Conservation (phyloP, 2,888 invertebrate species). For the Trachelus tabidus region DNA sequence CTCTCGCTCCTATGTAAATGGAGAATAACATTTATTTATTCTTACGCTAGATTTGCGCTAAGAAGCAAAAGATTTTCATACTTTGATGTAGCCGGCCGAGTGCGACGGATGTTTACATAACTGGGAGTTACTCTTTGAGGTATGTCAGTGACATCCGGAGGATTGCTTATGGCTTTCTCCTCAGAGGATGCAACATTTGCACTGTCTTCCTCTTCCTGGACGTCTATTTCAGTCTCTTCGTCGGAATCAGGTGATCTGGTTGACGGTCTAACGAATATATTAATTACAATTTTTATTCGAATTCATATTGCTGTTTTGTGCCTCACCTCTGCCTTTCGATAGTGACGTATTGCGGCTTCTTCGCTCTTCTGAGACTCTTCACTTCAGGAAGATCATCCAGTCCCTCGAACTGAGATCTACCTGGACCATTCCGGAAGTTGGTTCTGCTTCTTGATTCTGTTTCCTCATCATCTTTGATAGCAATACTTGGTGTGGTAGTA, state of each 20-base stretch:
- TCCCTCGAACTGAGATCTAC: conserved; percentile 69
- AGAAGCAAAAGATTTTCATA: not conserved
- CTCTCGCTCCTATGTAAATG: conserved; percentile 40
- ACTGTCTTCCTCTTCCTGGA: conserved; percentile 59
- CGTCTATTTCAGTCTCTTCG: conserved; percentile 48
- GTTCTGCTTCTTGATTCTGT: conserved; percentile 30
- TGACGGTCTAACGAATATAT: conserved; percentile 32
- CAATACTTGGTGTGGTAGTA: conserved; percentile 54
- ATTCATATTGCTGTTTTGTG: not conserved
- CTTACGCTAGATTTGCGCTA: not conserved
- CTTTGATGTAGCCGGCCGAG: conserved; percentile 43
- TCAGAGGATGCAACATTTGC: conserved; percentile 64
- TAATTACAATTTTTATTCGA: not conserved
- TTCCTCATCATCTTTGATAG: conserved; percentile 41
- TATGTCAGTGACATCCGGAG: conserved; percentile 40
- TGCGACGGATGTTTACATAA: conserved; percentile 58
- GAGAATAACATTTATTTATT: conserved; percentile 11
- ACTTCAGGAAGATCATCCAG: conserved; percentile 60
- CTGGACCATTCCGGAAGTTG: conserved; percentile 68
- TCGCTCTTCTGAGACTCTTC: conserved; percentile 62
- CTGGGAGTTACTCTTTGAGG: conserved; percentile 51
- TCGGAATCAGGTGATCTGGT: conserved; percentile 37
- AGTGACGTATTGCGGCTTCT: conserved; percentile 77
- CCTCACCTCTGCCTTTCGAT: conserved; percentile 74
- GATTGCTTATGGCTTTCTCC: conserved; percentile 50